Conservation (phyloP, 2,113 vertebrate genomes). For the Nipponia nippon region DNA sequence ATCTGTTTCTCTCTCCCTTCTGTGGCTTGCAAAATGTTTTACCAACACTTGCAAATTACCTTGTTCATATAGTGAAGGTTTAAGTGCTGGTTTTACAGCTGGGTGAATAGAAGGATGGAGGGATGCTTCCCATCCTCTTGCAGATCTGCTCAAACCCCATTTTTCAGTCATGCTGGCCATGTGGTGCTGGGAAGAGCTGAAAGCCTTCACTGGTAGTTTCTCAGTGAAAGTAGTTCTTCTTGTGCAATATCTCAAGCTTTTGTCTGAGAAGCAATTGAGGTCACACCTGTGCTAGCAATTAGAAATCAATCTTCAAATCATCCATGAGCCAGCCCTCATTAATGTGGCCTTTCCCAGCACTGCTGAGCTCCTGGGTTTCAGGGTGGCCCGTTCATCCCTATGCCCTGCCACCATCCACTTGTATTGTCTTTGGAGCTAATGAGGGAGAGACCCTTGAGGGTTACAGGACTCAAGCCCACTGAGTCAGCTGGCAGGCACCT, state of each 20-base stretch:
- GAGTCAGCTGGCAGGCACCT: not conserved
- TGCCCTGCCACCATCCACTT: rapidly evolving
- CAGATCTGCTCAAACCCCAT: not conserved
- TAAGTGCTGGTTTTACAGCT: not conserved
- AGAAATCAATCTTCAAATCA: not conserved
- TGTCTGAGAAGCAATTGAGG: not conserved
- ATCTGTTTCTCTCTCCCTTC: not conserved
- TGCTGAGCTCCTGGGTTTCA: not conserved
- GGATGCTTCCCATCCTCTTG: not conserved
- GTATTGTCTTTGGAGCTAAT: not conserved
- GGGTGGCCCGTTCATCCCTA: not conserved
- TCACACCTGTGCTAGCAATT: not conserved
- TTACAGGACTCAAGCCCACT: not conserved
- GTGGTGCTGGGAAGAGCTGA: not conserved
- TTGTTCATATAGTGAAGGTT: not conserved
- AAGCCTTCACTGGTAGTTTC: not conserved
- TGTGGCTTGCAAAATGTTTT: not conserved
- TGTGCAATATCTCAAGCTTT: not conserved
- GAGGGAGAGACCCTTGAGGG: not conserved
- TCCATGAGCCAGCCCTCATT: not conserved
- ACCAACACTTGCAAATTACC: not conserved
- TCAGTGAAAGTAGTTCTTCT: not conserved
- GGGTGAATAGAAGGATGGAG: not conserved
- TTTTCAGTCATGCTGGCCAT: not conserved
- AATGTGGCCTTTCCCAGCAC: rapidly evolving